Evolutionary conservation across 1,140 invertebrate genomes (phyloP), one percentile per base, ranked within the genome.

Genomic region (Homalodisca vitripennis): DNA sequence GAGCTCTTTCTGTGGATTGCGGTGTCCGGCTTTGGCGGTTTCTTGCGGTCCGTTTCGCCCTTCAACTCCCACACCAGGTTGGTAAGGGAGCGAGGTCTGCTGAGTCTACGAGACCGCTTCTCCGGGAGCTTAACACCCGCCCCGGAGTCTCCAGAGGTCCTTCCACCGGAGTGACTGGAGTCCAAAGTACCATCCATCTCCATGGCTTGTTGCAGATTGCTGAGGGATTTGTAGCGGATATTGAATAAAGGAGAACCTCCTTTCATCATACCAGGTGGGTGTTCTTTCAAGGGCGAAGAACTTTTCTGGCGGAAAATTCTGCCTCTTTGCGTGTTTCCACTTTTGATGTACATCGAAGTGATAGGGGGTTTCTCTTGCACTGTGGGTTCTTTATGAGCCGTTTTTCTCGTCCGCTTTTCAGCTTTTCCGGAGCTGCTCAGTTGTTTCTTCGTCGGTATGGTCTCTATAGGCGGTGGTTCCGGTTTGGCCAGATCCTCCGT

Each of bases 391-490:
- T 82, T 51, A 71, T 79, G 79, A 0, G 80, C 78, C 66, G 79
- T 82, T 78, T 83, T 78, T 31, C 82, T 77, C 13, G 87, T 88
- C 67, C 89, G 76, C 73, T 90, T 89, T 72, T 90, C 88, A 2
- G 88, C 88, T 78, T 89, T 85, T 24, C 24, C 47, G 14, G n/a
- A 32, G 24, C 64, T 34, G 26, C 27, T 63, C 31, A 46, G 67
- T 30, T 67, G 55, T 79, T 91, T 92, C 77, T 92, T 93, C 13
- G 89, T 90, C 0, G 93, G 93, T 76, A 95, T 94, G 0, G 92
- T 95, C 80, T 95, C 92, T 73, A 95, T 93, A 1, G 92, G 92
- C 24, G 93, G 93, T 48, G 93, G 92, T 81, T 93, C 91, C 65
- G 92, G 92, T 82, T 91, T 89, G 46, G 86, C 83, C 72, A 86